Base-by-base conservation (phyloP, 2,888 invertebrate species). In the Myopa tessellatipennis region DNA sequence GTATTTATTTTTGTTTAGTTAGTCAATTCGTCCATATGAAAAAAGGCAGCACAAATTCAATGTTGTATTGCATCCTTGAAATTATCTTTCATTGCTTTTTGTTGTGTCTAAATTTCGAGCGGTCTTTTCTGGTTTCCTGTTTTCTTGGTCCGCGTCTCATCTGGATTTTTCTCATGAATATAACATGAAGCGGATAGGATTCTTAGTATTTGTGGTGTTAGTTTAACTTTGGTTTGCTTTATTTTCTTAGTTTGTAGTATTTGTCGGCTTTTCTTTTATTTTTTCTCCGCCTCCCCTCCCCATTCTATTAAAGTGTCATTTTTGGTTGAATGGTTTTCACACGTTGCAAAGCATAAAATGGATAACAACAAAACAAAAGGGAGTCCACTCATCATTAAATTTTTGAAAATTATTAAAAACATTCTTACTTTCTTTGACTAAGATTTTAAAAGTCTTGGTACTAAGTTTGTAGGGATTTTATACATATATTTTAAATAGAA, bases 41-140 rank as follows among this genome's bases (percentile, higher is more conserved):
- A 70, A 72, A 38, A 52, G 74, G 68, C 4, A 71, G 38, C 3
- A 38, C 16, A 52, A 71, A 74, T 58, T 74, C 40, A 65, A 67
- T 67, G 67, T 45, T 45, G 45, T 18, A 58, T 75, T 75, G 75
- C 58, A 75, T 75, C 75, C 75, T 75, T 75, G 68, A 55, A 75
- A 75, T 75, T 75, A 75, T 75, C 69, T 60, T 60, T 68, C 74
- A 52, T 74, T 74, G 74, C 52, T 55, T 67, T 68, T 60, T 69
- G 4, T 34, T 34, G 60, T 36, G 69, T 45, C 75, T 60, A 60
- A 40, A 52, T 36, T 74, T 40, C 68, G 55, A 55, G 14, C 45
- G 34, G 45, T 45, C 50, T 26, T n/a, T 18, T 18, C 38, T 4
- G 26, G 34, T 58, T 74, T 16, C 52, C 50, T 16, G 16, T 68